Base-by-base conservation (phyloP, 2,888 invertebrate species). In the Apodemia mormo region DNA sequence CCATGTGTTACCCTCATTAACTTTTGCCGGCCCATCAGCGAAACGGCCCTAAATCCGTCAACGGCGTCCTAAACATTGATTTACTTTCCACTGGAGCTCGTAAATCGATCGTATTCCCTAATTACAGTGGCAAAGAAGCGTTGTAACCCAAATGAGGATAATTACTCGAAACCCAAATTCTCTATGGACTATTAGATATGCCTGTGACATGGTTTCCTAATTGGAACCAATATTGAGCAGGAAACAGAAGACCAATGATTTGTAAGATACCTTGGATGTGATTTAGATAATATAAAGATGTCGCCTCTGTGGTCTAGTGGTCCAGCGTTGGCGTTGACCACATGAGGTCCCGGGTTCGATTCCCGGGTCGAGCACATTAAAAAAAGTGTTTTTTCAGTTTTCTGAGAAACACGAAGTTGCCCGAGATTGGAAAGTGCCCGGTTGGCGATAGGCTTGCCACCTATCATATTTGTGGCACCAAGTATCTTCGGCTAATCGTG, bases 1-100 rank as follows among this genome's bases (percentile, higher is more conserved):
- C 61, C 61, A 61, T 33, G 29, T 61, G 61, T 61, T 61, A 33
- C 33, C 33, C 12, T 33, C 61, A 61, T 61, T 61, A 61, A 61
- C 61, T 61, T 61, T 37, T 61, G 61, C 61, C 58, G 61, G 61
- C 61, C 37, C 61, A 61, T 61, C 37, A 61, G 61, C 33, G 37
- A 33, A 61, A 61, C 33, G 61, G 61, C 72, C 69, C 75, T 80
- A 79, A 79, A 80, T 80, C 79, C 76, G 73, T 77, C 77, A 77
- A 71, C 82, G 74, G 61, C 72, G 79, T 77, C 78, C 85, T 77
- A 78, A 78, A 81, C 76, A 79, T 80, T 85, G 85, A 86, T 88
- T 87, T 85, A 85, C 79, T 78, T 79, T 80, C 80, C 82, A 82
- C 72, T 80, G 82, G 76, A 74, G 80, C 75, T 76, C 79, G 81